Conservation (phyloP, 2,888 invertebrate genomes). For the Noctua pronuba region DNA sequence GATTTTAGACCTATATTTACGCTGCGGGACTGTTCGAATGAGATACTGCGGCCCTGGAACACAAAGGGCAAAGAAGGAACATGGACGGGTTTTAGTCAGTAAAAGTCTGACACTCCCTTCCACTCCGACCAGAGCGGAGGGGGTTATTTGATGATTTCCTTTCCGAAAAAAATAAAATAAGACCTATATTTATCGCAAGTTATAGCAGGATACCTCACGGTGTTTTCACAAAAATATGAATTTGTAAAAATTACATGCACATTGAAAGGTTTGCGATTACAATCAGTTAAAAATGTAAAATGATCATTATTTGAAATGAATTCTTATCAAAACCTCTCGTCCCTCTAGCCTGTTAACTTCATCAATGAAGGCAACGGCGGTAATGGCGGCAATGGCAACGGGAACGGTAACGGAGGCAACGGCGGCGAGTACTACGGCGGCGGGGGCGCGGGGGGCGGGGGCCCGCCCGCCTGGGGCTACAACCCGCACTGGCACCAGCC, state of each 20-base stretch:
- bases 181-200: neutral
- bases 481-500: conserved; percentile 90
- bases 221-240: neutral
- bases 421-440: conserved; percentile 71
- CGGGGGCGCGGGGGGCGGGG: conserved; percentile 70
- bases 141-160: too few relatives aligned
- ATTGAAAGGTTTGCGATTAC: too few relatives aligned
- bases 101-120: too few relatives aligned
- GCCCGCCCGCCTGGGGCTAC: conserved; percentile 88
- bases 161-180: too few relatives aligned
- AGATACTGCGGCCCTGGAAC: too few relatives aligned
- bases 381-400: conserved; percentile 54
- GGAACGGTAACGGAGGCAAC: conserved; percentile 68
- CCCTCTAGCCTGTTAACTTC: conserved; percentile 86
- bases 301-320: neutral
- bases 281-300: neutral
- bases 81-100: too few relatives aligned
- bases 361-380: conserved; percentile 79
- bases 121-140: too few relatives aligned
- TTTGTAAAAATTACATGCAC: neutral
- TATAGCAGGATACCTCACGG: neutral
- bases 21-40: too few relatives aligned
- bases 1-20: neutral
- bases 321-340: neutral
- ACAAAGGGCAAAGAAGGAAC: too few relatives aligned